Evolutionary conservation across 2,113 vertebrate species (phyloP).

Genomic region (Spea bombifrons): DNA sequence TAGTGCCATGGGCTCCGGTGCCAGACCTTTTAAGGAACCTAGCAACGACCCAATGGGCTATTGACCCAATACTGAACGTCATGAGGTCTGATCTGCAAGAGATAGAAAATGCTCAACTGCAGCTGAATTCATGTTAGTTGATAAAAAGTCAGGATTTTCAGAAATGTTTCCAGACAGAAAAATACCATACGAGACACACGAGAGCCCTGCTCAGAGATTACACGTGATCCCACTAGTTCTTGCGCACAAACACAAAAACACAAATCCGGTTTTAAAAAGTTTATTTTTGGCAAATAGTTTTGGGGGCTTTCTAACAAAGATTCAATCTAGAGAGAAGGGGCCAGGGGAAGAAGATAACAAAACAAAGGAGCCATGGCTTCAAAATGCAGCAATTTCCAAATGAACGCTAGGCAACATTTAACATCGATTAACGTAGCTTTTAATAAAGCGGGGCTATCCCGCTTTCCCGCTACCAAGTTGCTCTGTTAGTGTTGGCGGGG

Average conservation of each 20-base stretch:
- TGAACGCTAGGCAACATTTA: constrained; percentile 64
- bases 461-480: constrained; percentile 57
- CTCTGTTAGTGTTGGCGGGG: constrained; percentile 60
- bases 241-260: constrained; percentile 9
- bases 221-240: no score
- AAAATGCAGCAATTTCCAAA: constrained; percentile 59
- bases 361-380: constrained; percentile 49
- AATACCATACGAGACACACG: no score
- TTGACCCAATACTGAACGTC: no score
- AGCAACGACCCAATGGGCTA: no score
- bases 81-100: no score
- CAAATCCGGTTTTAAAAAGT: constrained; percentile 52
- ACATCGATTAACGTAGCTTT: constrained; percentile 60
- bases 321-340: constrained; percentile 59
- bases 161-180: no score
- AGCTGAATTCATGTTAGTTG: no score
- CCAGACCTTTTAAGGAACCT: no score
- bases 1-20: no score
- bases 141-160: no score
- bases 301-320: constrained; percentile 54
- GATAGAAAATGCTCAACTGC: no score
- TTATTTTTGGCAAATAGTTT: constrained; percentile 59
- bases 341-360: constrained; percentile 43
- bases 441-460: constrained; percentile 57
- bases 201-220: no score